Evolutionary conservation across 1,140 invertebrate genomes (phyloP), one percentile per base, ranked within the genome.

Genomic region (Bombus affinis): DNA sequence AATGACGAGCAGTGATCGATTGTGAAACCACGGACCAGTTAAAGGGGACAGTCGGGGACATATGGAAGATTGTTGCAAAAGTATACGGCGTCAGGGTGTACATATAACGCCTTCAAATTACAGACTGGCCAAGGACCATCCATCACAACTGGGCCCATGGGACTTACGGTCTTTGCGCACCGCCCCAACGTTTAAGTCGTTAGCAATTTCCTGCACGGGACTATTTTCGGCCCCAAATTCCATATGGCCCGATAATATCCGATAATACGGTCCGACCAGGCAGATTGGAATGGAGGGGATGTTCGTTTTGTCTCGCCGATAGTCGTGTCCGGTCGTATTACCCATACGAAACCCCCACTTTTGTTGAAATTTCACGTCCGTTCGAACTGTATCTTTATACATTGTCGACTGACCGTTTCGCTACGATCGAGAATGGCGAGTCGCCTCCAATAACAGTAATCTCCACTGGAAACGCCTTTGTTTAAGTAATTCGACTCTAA

Each of bases 161-260:
- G 92, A 92, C 88, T 85, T 88, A 91, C 91, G 88, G 90, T 91
- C 91, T 87, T 88, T 78, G 73, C 81, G 92, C 85, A 93, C 92
- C 94, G 94, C 94, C 94, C 94, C 93, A 92, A 88, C 93, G 93
- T 95, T 95, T 95, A 95, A 95, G 94, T 95, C 93, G 94, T 95
- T 95, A 95, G 95, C 92, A 95, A 95, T 95, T 95, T 95, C 94
- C 95, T 95, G 94, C 94, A 90, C 93, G 91, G 91, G 90, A 94
- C 94, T 94, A 93, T 94, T 94, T 94, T 93, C 86, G 88, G 89
- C 76, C 92, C 92, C 89, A 95, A 95, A 95, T 95, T 95, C 94
- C 94, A 94, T 95, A 95, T 95, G 94, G 93, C 86, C 91, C 92
- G 92, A 93, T 93, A 93, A 94, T 94, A 89, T 86, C 87, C 90